Evolutionary conservation across 1,140 invertebrate genomes (phyloP).

Genomic region (Drosophila lini): DNA sequence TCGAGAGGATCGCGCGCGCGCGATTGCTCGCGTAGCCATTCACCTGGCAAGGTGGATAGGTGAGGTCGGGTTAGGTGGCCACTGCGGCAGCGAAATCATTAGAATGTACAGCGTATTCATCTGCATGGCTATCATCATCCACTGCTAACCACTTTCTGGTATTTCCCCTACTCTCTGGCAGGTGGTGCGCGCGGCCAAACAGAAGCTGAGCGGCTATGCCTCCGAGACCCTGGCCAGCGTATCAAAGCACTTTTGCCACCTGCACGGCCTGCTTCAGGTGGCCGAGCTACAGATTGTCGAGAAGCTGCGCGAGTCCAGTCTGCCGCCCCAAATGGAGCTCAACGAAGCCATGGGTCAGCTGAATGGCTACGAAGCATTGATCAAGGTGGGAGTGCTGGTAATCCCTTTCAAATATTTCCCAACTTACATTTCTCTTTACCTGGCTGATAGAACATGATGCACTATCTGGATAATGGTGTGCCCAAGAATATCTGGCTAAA

Average conservation of each 20-base stretch:
- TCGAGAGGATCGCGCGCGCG: constrained; percentile 27
- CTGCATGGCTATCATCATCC: constrained; percentile 39
- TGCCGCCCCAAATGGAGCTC: constrained; percentile 50
- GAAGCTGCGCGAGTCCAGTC: constrained; percentile 56
- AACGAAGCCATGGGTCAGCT: constrained; percentile 52
- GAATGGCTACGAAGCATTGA: constrained; percentile 44
- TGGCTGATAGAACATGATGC: constrained; percentile 41
- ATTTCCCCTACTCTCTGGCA: constrained; percentile 26
- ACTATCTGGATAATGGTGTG: constrained; percentile 16
- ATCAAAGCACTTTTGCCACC: constrained; percentile 53
- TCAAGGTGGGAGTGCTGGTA: constrained; percentile 44
- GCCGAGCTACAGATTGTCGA: constrained; percentile 61
- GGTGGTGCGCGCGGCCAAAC: constrained; percentile 56
- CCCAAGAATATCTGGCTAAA: constrained; percentile 41
- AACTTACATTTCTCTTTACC: background rate
- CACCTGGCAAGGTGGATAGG: constrained; percentile 44
- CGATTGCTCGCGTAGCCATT: constrained; percentile 32
- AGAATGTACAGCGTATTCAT: constrained; percentile 62
- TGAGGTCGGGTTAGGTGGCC: constrained; percentile 35
- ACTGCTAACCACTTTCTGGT: constrained; percentile 13
- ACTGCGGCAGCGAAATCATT: constrained; percentile 31
- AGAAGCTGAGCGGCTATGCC: constrained; percentile 61
- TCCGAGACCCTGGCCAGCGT: constrained; percentile 50
- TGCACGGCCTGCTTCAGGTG: constrained; percentile 72
- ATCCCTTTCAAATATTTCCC: background rate